These are phyloP conservation scores for Microctonus brassicae DNA, from an alignment of 2,888 invertebrate species.

Conservation along the genomic window DNA sequence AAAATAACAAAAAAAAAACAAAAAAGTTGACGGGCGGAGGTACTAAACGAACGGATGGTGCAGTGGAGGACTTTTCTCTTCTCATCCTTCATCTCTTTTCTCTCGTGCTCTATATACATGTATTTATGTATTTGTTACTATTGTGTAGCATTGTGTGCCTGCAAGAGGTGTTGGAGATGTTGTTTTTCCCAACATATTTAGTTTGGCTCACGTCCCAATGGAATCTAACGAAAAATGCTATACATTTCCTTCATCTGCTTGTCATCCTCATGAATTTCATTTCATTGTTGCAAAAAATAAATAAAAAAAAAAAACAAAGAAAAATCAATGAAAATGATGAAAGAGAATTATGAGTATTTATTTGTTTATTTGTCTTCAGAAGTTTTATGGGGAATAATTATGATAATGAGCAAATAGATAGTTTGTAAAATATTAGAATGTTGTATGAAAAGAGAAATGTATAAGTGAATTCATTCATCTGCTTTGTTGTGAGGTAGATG, in stretches of 20 bases:
- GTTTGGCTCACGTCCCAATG: not conserved
- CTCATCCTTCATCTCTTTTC: not conserved
- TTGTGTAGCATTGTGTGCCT: not conserved
- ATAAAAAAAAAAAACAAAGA: not conserved
- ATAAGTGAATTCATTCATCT: too few relatives aligned
- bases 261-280: not conserved
- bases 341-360: too few relatives aligned
- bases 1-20: not conserved
- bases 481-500: too few relatives aligned
- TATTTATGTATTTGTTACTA: not conserved
- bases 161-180: not conserved
- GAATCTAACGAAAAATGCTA: not conserved
- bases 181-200: not conserved
- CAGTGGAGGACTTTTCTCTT: not conserved
- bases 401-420: too few relatives aligned
- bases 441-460: too few relatives aligned
- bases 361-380: too few relatives aligned
- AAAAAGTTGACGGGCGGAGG: constrained; percentile 23
- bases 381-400: too few relatives aligned
- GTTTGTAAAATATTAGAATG: too few relatives aligned
- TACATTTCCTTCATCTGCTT: not conserved
- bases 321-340: not conserved
- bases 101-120: not conserved
- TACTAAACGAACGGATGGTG: constrained; percentile 5
- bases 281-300: not conserved